A percentile compares a stretch with the other conserved stretches of the same genome.
These are phyloP conservation scores for Dipus sagitta DNA, from an alignment of 2,797 vertebrate species.

Conservation along the genomic window DNA sequence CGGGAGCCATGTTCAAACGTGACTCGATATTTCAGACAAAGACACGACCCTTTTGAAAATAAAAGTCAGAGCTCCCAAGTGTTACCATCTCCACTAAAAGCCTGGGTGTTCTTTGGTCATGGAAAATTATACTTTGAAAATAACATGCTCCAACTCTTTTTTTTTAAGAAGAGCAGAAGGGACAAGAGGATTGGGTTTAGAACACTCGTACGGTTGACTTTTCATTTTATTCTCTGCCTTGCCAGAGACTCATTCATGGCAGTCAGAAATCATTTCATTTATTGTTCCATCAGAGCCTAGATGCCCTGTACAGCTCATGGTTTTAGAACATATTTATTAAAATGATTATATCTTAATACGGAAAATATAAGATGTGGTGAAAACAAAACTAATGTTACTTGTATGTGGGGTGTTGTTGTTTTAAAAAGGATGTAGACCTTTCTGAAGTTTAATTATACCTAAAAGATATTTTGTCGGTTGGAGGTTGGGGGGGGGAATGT, in stretches of 20 bases:
- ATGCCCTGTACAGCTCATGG: neutral
- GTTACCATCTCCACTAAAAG: neutral
- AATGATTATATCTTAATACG: neutral
- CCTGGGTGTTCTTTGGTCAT: no score
- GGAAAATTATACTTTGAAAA: neutral
- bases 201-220: neutral
- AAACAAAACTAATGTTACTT: conserved; percentile 37
- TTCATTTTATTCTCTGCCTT: neutral
- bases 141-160: neutral
- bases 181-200: neutral
- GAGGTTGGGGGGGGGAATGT: neutral
- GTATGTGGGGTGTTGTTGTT: neutral
- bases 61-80: neutral
- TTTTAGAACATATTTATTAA: conserved; percentile 48
- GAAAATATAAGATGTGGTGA: neutral
- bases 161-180: neutral
- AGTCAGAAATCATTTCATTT: neutral
- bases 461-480: conserved; percentile 64
- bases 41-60: neutral
- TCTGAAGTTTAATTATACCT: conserved; percentile 63
- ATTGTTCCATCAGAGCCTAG: neutral
- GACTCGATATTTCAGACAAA: conserved; percentile 17
- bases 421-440: neutral
- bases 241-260: neutral
- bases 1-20: neutral